Conservation (phyloP, 2,888 invertebrate species). For the Malthinus flaveolus region DNA sequence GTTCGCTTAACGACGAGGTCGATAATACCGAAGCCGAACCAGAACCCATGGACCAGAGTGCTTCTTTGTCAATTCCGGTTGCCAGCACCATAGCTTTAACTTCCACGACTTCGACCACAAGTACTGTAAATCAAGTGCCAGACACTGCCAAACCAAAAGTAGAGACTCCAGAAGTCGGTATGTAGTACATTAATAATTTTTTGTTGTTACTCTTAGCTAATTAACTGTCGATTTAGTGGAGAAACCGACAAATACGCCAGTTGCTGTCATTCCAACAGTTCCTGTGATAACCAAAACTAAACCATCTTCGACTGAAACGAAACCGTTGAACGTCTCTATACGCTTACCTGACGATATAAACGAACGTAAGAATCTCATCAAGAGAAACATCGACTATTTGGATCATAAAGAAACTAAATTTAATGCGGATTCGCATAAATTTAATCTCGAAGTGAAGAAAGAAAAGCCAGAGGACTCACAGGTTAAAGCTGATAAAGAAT, state of each 20-base stretch:
- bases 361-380: conserved; percentile 53
- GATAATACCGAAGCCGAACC: conserved; percentile 52
- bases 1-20: conserved; percentile 73
- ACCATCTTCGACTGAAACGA: conserved; percentile 33
- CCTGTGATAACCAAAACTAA: conserved; percentile 42
- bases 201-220: not conserved
- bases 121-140: conserved; percentile 8
- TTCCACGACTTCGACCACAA: conserved; percentile 11
- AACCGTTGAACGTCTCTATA: conserved; percentile 53
- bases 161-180: conserved; percentile 13
- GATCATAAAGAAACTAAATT: conserved; percentile 39
- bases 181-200: not conserved
- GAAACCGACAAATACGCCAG: conserved; percentile 19
- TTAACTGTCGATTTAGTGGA: conserved; percentile 17
- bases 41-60: conserved; percentile 53
- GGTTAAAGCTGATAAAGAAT: conserved; percentile 35
- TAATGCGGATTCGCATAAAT: conserved; percentile 36
- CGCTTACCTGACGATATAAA: conserved; percentile 53
- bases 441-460: conserved; percentile 31
- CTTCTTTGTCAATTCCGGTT: conserved; percentile 40
- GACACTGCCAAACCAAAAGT: conserved; percentile 20
- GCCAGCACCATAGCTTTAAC: conserved; percentile 12
- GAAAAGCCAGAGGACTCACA: conserved; percentile 37
- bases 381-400: conserved; percentile 43
- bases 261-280: conserved; percentile 37